Conservation (phyloP, 2,113 vertebrate species). For the Empidonax alnorum region DNA sequence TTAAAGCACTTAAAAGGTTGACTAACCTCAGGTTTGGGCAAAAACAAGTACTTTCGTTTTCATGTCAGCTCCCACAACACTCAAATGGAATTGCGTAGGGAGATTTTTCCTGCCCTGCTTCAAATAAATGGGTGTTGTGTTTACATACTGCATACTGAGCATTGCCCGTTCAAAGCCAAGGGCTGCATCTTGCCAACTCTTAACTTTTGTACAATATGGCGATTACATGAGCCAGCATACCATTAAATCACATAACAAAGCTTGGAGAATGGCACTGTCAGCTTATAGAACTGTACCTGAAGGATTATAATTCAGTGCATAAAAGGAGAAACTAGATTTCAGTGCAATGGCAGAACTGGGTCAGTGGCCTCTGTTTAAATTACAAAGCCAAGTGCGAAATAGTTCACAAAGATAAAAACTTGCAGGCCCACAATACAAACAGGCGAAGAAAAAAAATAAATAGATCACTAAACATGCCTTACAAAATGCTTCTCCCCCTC, state of each 20-base stretch:
- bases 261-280: constrained; percentile 26
- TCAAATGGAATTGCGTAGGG: constrained; percentile 21
- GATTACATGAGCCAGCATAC: constrained; percentile 28
- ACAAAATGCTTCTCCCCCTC: neutral
- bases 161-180: constrained; percentile 47
- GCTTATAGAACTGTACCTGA: constrained; percentile 23
- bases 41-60: constrained; percentile 59
- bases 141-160: constrained; percentile 55
- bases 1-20: constrained; percentile 2
- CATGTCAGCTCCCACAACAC: constrained; percentile 42
- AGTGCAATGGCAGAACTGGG: neutral
- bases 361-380: neutral
- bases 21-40: neutral
- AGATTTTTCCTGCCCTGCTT: constrained; percentile 50
- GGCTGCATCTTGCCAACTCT: constrained; percentile 40
- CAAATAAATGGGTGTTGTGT: constrained; percentile 61
- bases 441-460: neutral
- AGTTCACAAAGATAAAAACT: neutral
- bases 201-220: constrained; percentile 44
- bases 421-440: neutral
- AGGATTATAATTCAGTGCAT: neutral
- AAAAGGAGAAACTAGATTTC: neutral
- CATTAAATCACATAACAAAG: constrained; percentile 47
- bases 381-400: neutral
- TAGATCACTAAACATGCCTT: neutral